Evolutionary conservation across 2,888 invertebrate genomes (phyloP).

Genomic region (Coleophora flavipennella): DNA sequence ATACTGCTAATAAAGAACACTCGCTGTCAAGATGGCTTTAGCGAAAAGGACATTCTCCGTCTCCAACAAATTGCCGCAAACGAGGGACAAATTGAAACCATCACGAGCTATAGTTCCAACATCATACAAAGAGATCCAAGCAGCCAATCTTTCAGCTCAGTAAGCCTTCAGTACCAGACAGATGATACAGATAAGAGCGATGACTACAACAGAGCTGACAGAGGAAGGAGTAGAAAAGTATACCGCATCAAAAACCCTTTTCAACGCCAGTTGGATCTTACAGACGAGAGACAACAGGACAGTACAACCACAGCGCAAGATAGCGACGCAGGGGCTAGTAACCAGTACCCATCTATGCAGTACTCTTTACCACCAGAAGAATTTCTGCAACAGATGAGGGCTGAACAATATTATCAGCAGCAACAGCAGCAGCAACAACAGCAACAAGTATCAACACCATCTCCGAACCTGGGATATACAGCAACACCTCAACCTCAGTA

Average conservation of each 20-base stretch:
- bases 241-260: constrained; percentile 63
- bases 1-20: constrained; percentile 37
- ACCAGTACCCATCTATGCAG: constrained; percentile 62
- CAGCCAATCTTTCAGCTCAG: constrained; percentile 41
- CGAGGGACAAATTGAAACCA: constrained; percentile 41
- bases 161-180: constrained; percentile 42
- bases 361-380: constrained; percentile 66
- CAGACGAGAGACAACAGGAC: constrained; percentile 30
- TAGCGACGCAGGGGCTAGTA: constrained; percentile 57
- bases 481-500: constrained; percentile 58
- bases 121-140: constrained; percentile 45
- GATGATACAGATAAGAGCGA: constrained; percentile 44
- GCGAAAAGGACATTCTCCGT: constrained; percentile 48
- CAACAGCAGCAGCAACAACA: constrained; percentile 27
- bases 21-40: constrained; percentile 55
- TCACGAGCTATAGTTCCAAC: constrained; percentile 44
- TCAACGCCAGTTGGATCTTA: constrained; percentile 37
- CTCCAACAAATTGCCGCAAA: constrained; percentile 45
- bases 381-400: constrained; percentile 57
- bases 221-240: constrained; percentile 45
- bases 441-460: constrained; percentile 36
- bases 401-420: constrained; percentile 52
- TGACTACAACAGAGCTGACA: constrained; percentile 39
- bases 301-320: constrained; percentile 36
- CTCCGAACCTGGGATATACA: constrained; percentile 47